phyloP scores from a whole-genome alignment of 92 coral and sea anemone species.

The Porites divaricata region DNA sequence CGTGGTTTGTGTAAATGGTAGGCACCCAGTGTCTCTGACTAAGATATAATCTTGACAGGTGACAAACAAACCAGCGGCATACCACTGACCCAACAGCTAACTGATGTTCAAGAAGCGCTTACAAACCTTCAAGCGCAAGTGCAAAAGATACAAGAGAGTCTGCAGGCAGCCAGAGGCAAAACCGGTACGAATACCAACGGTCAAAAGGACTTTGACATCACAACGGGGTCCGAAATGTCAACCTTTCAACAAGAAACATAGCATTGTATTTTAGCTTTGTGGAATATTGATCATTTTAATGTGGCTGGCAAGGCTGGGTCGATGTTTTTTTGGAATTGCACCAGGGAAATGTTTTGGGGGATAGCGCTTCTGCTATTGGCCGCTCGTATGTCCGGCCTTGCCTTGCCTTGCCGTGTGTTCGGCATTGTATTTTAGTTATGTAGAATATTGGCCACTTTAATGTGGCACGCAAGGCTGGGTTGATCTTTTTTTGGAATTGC shows the following conservation, averaged over 20 bases:
- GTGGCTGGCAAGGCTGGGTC: neutral
- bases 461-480: neutral
- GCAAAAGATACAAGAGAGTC: slow-evolving; percentile 30
- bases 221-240: neutral
- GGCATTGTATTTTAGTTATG: neutral
- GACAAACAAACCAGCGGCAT: neutral
- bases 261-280: neutral
- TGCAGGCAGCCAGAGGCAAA: neutral
- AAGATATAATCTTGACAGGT: slow-evolving; percentile 5
- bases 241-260: neutral
- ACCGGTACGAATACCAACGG: neutral
- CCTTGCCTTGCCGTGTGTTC: too few species aligned
- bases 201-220: neutral
- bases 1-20: neutral
- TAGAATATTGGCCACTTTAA: too few species aligned
- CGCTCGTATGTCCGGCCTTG: too few species aligned
- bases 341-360: too few species aligned
- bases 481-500: too few species aligned
- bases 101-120: slow-evolving; percentile 44
- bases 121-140: slow-evolving; percentile 39
- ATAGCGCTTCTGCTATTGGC: too few species aligned
- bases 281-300: too few species aligned
- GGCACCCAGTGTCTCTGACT: neutral
- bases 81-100: slow-evolving; percentile 29
- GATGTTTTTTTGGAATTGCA: too few species aligned